These are phyloP conservation scores for Venusia cambrica DNA, from an alignment of 2,888 invertebrate genomes.

Conservation along the genomic window DNA sequence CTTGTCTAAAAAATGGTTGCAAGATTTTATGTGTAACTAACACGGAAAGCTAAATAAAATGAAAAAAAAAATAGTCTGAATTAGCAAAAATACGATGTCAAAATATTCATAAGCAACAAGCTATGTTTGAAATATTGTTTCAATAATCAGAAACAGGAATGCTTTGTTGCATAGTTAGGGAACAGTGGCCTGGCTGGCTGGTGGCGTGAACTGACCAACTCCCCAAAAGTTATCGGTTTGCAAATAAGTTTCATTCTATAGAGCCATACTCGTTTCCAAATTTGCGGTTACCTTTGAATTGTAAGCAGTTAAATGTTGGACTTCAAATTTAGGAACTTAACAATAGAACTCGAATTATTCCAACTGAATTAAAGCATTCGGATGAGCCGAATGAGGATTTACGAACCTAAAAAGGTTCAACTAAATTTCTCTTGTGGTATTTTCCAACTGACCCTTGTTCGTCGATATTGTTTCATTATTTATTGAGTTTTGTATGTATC, in stretches of 20 bases:
- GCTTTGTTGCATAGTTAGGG: slow-evolving; percentile 61
- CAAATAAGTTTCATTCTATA: slow-evolving; percentile 75
- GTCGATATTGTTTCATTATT: slow-evolving; percentile 29
- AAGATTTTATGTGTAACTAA: too few species aligned
- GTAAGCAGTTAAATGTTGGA: slow-evolving; percentile 78
- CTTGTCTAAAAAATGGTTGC: too few species aligned
- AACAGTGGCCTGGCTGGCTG: slow-evolving; percentile 48
- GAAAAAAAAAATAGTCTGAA: too few species aligned
- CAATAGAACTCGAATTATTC: slow-evolving; percentile 77
- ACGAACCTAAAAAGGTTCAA: slow-evolving; percentile 65
- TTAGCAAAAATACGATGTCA: too few species aligned
- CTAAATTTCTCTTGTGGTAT: slow-evolving; percentile 66
- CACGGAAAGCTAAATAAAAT: too few species aligned
- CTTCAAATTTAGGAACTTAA: slow-evolving; percentile 75
- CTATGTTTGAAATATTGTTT: slow-evolving; percentile 41
- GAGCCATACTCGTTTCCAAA: slow-evolving; percentile 71
- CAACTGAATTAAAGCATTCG: slow-evolving; percentile 74
- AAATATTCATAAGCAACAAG: too few species aligned
- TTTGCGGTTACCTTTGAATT: slow-evolving; percentile 79
- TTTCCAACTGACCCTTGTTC: slow-evolving; percentile 46
- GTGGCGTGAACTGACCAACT: slow-evolving; percentile 60
- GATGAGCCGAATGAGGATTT: slow-evolving; percentile 71
- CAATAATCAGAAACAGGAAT: slow-evolving; percentile 50
- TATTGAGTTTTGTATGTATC: slow-evolving; percentile 18
- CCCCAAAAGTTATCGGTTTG: slow-evolving; percentile 74